Evolutionary conservation across 1,140 invertebrate genomes (phyloP).

Genomic region (Tetraneura akinire): DNA sequence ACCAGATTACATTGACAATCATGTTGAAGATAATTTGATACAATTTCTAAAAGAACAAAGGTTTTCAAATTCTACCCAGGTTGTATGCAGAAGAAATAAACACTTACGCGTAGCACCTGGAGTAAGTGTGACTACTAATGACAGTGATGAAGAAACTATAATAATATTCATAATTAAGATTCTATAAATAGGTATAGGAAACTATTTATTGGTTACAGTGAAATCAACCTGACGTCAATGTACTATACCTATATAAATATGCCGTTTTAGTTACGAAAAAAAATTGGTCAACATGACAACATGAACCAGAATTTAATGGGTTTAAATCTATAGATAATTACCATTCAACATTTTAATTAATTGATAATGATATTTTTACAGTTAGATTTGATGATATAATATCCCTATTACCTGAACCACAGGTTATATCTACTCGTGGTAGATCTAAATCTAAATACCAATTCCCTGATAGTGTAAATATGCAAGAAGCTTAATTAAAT

Average conservation of each 20-base stretch:
- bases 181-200: conserved; percentile 1
- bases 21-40: too few relatives aligned
- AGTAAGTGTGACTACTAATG: too few relatives aligned
- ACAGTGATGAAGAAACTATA: too few relatives aligned
- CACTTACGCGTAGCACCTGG: too few relatives aligned
- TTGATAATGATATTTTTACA: not conserved
- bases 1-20: too few relatives aligned
- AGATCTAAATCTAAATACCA: not conserved
- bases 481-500: not conserved
- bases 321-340: not conserved
- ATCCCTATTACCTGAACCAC: conserved; percentile 9
- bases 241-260: conserved; percentile 8
- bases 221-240: not conserved
- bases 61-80: not conserved
- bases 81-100: not conserved
- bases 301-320: not conserved
- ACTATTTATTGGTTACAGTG: not conserved
- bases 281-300: not conserved
- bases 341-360: not conserved
- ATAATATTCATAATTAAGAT: not conserved
- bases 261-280: not conserved
- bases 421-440: not conserved
- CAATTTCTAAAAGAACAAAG: too few relatives aligned
- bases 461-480: not conserved
- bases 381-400: not conserved